Conservation (phyloP, 2,888 invertebrate species). For the Belgica antarctica region DNA sequence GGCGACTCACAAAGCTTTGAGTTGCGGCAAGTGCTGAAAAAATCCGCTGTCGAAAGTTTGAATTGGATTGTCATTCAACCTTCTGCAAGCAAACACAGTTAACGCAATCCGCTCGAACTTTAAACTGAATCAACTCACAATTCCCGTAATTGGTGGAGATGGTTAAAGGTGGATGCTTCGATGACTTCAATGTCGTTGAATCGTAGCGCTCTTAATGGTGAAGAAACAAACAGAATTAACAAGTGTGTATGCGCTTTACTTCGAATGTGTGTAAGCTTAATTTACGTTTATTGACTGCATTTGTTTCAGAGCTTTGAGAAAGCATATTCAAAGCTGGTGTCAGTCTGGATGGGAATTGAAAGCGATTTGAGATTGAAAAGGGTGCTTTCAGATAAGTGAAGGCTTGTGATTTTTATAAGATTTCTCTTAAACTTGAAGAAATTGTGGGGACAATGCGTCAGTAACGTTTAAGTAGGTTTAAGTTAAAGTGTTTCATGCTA, state of each 20-base stretch:
- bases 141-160: not conserved
- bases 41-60: constrained; percentile 53
- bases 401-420: too few relatives aligned
- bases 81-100: constrained; percentile 50
- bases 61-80: constrained; percentile 57
- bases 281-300: not conserved
- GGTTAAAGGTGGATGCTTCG: not conserved
- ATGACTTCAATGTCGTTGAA: constrained; percentile 2
- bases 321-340: too few relatives aligned
- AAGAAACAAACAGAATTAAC: not conserved
- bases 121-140: not conserved
- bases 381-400: too few relatives aligned
- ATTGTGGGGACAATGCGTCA: too few relatives aligned
- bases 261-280: not conserved
- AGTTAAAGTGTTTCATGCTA: too few relatives aligned
- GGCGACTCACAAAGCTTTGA: constrained; percentile 60
- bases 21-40: constrained; percentile 53
- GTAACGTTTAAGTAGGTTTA: too few relatives aligned
- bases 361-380: too few relatives aligned
- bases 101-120: not conserved
- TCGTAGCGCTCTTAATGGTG: constrained; percentile 18
- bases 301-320: not conserved
- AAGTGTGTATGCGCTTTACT: not conserved
- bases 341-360: too few relatives aligned
- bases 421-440: too few relatives aligned